Evolutionary conservation across 1,140 invertebrate species (phyloP).

Genomic region (Teleopsis dalmanni): DNA sequence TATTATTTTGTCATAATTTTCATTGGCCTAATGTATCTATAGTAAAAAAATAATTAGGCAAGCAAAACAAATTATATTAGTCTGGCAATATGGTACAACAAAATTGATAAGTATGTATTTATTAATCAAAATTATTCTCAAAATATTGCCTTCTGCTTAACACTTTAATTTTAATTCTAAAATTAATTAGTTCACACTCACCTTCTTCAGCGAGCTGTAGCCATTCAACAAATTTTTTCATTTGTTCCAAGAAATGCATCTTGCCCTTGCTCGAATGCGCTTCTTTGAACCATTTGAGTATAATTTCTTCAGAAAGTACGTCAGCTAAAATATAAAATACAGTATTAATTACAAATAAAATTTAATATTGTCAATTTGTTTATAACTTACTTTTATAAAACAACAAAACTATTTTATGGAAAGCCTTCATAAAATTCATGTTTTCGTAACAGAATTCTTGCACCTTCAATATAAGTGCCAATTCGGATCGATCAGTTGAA

Average conservation of each 20-base stretch:
- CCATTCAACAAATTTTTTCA: conserved; percentile 96
- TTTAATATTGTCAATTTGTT: not conserved
- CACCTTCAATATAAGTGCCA: conserved; percentile 80
- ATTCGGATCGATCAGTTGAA: conserved; percentile 72
- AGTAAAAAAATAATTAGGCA: conserved; percentile 26
- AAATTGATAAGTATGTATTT: conserved; percentile 18
- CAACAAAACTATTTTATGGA: conserved; percentile 92
- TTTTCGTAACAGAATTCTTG: conserved; percentile 98
- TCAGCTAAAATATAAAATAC: conserved; percentile 52
- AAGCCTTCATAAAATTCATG: conserved; percentile 98
- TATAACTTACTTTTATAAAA: conserved; percentile 79
- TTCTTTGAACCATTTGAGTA: conserved; percentile 90
- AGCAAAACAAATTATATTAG: conserved; percentile 40
- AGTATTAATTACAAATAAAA: not conserved
- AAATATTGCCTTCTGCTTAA: conserved; percentile 10
- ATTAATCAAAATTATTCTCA: conserved; percentile 11
- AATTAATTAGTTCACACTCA: conserved; percentile 22
- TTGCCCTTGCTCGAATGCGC: conserved; percentile 89
- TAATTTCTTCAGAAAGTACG: conserved; percentile 84
- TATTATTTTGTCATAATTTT: conserved; percentile 27
- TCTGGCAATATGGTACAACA: conserved; percentile 33
- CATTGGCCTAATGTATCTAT: conserved; percentile 35
- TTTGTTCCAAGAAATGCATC: conserved; percentile 94
- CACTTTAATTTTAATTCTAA: not conserved
- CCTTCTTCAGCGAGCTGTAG: conserved; percentile 92